Base-by-base conservation (phyloP, 2,888 invertebrate species). In the Psococerastis gibbosa region DNA sequence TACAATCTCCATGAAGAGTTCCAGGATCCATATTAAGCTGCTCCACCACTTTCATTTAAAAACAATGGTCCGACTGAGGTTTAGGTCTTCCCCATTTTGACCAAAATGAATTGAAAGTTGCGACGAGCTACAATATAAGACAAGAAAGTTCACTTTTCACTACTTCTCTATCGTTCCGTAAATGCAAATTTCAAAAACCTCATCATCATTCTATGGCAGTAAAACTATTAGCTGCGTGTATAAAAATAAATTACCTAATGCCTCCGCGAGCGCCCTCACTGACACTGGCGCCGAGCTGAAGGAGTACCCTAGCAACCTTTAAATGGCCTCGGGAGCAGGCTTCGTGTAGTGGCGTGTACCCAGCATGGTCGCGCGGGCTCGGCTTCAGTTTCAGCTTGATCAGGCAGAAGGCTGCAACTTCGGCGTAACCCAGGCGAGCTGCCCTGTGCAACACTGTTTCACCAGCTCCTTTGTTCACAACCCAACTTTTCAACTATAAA, bases 361-460 rank as follows among this genome's bases (percentile, higher is more conserved):
- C 85, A 2, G 91, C 91, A 60, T 92, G 91, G 59, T 92, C 91
- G 55, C 83, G 82, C 1, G 83, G 82, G 52, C 87, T 82, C 2
- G 89, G 82, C 49, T 78, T 73, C 51, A 78, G 75, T 50, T 77
- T 75, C 65, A 87, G 71, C 56, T 82, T 82, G 59, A 89, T 85
- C 55, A 94, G 66, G 57, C 89, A 89, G 58, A 85, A 89, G 16
- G 84, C 80, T 43, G 87, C 81, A 44, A 91, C 84, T 60, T 91
- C 89, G 59, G 82, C 79, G 55, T 85, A 82, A 43, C 89, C 89
- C 44, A 85, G 72, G 53, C 91, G 71, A 2, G 92, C 88, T 35
- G 92, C 89, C 54, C 91, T 72, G 59, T 94, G 94, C 42, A 94
- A 69, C 53, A 85, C 75, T 1, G 91, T 92, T 62, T 94, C 92